These are phyloP conservation scores for Eristalis pertinax DNA, from an alignment of 2,888 invertebrate genomes.

Conservation along the genomic window DNA sequence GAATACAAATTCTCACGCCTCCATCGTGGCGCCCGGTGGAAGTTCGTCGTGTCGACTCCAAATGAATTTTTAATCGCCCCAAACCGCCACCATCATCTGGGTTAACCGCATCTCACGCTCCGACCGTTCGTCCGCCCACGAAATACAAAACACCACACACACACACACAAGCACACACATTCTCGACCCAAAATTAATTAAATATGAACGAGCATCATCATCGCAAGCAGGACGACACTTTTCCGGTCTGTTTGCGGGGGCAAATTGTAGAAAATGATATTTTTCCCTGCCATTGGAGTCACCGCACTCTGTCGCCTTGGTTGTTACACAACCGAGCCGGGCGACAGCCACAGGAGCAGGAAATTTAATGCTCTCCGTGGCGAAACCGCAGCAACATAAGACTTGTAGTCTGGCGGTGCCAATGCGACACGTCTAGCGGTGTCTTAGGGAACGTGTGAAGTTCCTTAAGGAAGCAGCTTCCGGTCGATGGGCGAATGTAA, in stretches of 20 bases:
- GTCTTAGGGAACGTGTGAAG: conserved; percentile 31
- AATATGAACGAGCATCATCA: conserved; percentile 72
- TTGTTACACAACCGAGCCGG: conserved; percentile 36
- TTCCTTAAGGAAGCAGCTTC: conserved; percentile 65
- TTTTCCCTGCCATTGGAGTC: conserved; percentile 61
- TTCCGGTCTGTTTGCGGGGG: conserved; percentile 66
- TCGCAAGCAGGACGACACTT: conserved; percentile 65
- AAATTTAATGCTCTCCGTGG: conserved; percentile 68
- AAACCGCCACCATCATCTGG: conserved; percentile 52
- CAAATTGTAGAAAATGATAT: conserved; percentile 65
- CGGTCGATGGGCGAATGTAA: conserved; percentile 58
- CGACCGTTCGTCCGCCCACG: neutral
- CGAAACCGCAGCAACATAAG: conserved; percentile 65
- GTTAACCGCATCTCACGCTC: conserved; percentile 59
- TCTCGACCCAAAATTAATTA: conserved; percentile 70
- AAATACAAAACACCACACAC: conserved; percentile 47
- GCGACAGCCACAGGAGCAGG: conserved; percentile 54
- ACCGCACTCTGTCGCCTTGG: conserved; percentile 30
- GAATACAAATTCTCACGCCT: conserved; percentile 43
- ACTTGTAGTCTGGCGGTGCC: conserved; percentile 14
- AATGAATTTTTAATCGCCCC: conserved; percentile 69
- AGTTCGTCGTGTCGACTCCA: conserved; percentile 33
- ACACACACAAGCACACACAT: conserved; percentile 55
- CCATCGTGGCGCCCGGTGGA: neutral
- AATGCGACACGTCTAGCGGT: neutral